phyloP scores from a whole-genome alignment of 1,140 invertebrate genomes.

The Samia ricini region DNA sequence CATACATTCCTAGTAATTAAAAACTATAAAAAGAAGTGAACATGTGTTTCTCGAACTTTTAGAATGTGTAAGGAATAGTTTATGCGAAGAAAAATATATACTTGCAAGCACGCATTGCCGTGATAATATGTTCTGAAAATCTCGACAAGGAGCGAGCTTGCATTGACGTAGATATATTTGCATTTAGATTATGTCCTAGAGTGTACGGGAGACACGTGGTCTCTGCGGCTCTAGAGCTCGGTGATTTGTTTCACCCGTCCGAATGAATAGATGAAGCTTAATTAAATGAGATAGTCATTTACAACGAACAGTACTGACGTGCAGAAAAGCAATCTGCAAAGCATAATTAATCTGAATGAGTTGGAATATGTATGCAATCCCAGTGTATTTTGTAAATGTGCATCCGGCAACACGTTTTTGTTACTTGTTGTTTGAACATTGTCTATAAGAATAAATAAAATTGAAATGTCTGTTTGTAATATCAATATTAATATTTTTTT shows the following conservation, averaged over 20 bases:
- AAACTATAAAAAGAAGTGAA: too few species aligned
- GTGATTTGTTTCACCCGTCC: constrained; percentile 19
- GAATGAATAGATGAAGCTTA: constrained; percentile 16
- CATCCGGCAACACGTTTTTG: too few species aligned
- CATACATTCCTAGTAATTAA: too few species aligned
- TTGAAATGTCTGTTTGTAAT: too few species aligned
- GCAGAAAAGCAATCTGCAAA: neutral
- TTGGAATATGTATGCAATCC: too few species aligned
- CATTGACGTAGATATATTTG: constrained; percentile 38
- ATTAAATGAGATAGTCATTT: constrained; percentile 22
- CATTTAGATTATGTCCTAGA: constrained; percentile 43
- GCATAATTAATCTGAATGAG: neutral
- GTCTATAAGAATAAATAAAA: too few species aligned
- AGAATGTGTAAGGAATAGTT: too few species aligned
- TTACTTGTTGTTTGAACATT: too few species aligned
- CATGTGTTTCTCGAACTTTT: too few species aligned
- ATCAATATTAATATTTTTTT: too few species aligned
- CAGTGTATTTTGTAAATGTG: too few species aligned
- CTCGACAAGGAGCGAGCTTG: neutral
- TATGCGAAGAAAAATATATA: too few species aligned
- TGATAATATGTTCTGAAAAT: neutral
- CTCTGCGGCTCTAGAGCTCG: constrained; percentile 15
- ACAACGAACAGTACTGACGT: neutral
- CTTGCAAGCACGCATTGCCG: neutral
- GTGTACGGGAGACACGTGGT: constrained; percentile 23